A percentile compares a stretch with the other conserved stretches of the same genome.
These are phyloP conservation scores for Perizoma affinitatum DNA, from an alignment of 2,888 invertebrate genomes.

Conservation along the genomic window DNA sequence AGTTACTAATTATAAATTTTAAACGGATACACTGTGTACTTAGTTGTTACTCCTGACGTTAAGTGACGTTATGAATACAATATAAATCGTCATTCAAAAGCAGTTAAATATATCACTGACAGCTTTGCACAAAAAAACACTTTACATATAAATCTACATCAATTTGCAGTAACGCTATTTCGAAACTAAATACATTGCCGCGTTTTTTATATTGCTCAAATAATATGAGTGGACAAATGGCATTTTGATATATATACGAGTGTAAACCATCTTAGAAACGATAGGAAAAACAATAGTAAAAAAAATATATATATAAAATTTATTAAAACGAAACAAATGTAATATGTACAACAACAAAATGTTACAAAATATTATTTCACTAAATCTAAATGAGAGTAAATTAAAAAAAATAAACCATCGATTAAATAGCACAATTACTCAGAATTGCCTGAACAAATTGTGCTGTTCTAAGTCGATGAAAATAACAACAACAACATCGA, in stretches of 20 bases:
- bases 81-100: too few species aligned
- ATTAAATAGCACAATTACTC: slow-evolving; percentile 13
- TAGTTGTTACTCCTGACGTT: too few species aligned
- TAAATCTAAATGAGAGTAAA: slow-evolving; percentile 63
- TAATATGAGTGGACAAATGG: slow-evolving; percentile 22
- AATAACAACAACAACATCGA: slow-evolving; percentile 12
- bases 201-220: background rate
- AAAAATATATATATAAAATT: slow-evolving; percentile 68
- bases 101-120: too few species aligned
- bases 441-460: slow-evolving; percentile 9
- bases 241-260: slow-evolving; percentile 14
- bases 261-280: slow-evolving; percentile 39
- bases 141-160: background rate
- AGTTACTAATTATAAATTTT: too few species aligned
- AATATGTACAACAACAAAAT: slow-evolving; percentile 75
- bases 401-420: slow-evolving; percentile 20
- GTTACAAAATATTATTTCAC: slow-evolving; percentile 51
- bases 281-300: slow-evolving; percentile 44
- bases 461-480: slow-evolving; percentile 12
- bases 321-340: slow-evolving; percentile 72
- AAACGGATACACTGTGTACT: too few species aligned
- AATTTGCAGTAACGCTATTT: slow-evolving; percentile 3
- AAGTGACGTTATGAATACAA: too few species aligned
- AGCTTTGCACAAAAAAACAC: background rate
- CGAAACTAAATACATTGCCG: background rate